A percentile compares a stretch with the other conserved stretches of the same genome.
Conservation (phyloP, 2,113 vertebrate species). For the Athene cunicularia region DNA sequence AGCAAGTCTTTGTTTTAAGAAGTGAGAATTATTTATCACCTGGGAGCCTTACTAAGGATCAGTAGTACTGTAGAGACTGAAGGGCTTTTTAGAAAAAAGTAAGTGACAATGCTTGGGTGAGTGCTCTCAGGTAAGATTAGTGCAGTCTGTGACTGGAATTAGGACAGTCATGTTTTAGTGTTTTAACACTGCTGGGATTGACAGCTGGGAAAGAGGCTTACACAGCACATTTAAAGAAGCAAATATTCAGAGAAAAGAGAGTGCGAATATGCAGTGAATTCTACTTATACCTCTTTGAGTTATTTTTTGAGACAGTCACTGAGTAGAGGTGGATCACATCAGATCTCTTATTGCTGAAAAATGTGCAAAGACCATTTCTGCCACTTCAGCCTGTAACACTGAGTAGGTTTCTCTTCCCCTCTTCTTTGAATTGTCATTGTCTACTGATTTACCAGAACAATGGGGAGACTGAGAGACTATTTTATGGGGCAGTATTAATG, state of each 20-base stretch:
- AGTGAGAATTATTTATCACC: neutral
- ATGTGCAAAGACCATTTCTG: neutral
- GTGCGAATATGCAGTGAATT: slow-evolving; percentile 27
- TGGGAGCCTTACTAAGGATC: neutral
- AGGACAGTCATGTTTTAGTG: slow-evolving; percentile 4
- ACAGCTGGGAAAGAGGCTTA: slow-evolving; percentile 26
- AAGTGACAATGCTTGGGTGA: neutral
- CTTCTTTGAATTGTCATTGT: neutral
- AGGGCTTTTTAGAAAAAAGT: neutral
- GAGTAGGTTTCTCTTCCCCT: neutral
- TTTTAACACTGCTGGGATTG: slow-evolving; percentile 12
- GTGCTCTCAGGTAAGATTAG: neutral
- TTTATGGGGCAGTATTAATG: neutral
- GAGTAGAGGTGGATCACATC: slow-evolving; percentile 1
- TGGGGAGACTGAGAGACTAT: neutral
- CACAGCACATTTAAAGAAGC: slow-evolving; percentile 10
- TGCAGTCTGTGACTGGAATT: neutral
- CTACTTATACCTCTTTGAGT: neutral
- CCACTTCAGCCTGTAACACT: neutral
- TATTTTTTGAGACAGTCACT: slow-evolving; percentile 32
- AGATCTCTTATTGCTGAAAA: neutral
- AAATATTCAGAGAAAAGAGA: slow-evolving; percentile 6
- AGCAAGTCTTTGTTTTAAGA: neutral
- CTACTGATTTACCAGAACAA: neutral
- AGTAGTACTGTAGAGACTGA: neutral